Conservation (phyloP, 1,140 invertebrate species). For the Rhagoletis pomonella region DNA sequence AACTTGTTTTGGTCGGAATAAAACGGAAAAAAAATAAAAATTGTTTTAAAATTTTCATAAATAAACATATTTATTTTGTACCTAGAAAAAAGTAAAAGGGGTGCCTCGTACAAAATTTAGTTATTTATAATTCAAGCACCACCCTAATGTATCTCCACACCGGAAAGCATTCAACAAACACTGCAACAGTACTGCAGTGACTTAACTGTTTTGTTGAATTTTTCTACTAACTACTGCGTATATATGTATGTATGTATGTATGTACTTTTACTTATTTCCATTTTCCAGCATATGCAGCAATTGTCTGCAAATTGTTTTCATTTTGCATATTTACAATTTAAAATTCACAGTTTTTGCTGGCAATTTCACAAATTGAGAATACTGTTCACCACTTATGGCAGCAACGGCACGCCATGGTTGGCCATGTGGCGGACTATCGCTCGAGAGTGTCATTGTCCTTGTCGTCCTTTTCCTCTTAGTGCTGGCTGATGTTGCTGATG, state of each 20-base stretch:
- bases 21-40: too few species aligned
- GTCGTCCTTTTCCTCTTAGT: not conserved
- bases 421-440: not conserved
- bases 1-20: too few species aligned
- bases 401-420: not conserved
- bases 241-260: not conserved
- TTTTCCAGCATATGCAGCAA: not conserved
- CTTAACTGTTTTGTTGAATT: not conserved
- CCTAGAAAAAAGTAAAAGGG: too few species aligned
- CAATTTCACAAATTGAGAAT: slow-evolving; percentile 16
- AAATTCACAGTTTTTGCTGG: slow-evolving; percentile 12
- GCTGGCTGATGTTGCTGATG: not conserved
- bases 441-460: not conserved
- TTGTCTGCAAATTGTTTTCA: slow-evolving; percentile 8
- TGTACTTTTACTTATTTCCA: not conserved
- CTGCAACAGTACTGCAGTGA: not conserved
- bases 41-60: too few species aligned
- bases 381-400: not conserved
- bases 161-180: not conserved
- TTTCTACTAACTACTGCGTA: not conserved
- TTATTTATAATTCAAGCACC: too few species aligned
- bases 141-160: too few species aligned
- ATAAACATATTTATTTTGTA: too few species aligned
- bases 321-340: slow-evolving; percentile 20
- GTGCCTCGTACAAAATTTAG: too few species aligned